Evolutionary conservation across 92 coral and sea anemone genomes (phyloP), one percentile per base, ranked within the genome.

Genomic region (Montipora capitata): DNA sequence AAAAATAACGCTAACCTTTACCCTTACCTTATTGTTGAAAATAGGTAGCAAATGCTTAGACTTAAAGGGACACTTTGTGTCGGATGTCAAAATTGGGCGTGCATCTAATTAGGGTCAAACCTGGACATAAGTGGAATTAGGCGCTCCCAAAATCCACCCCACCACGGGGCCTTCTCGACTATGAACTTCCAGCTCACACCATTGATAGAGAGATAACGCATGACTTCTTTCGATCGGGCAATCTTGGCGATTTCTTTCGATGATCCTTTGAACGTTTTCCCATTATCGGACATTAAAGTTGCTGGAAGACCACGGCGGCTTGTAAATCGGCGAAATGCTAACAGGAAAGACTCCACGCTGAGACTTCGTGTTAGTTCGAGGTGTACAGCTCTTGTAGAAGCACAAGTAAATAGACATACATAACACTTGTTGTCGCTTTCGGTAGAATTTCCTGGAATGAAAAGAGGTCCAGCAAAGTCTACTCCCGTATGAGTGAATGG

Each of bases 391-490:
- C 90, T 75, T 5, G 87, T 74, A 0, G 90, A 79, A 11, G 84
- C 90, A 41, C 94, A 90, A 4, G 94, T 90, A 59, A 83, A 89
- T 44, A 83, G 61, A 67, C 76, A 88, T 12, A 89, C 61, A 39
- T 88, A 82, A 65, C 76, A 13, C 51, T 86, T 77, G 11, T 5
- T 1, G 38, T n/a, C n/a, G n/a, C n/a, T n/a, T n/a, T n/a, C n/a
- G n/a, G n/a, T n/a, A n/a, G n/a, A n/a, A n/a, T n/a, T n/a, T n/a
- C n/a, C 1, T 16, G 27, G 3, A 13, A 15, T 45, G 78, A 8
- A 73, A 0, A 73, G 16, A 16, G 78, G 78, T n/a, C 78, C 78
- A 0, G 62, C 62, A 73, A 73, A 73, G 78, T 73, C 78, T 17
- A 45, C 56, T 17, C 40, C 77, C n/a, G n/a, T 72, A 43, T 43